A percentile compares a stretch with the other conserved stretches of the same genome.
phyloP scores from a whole-genome alignment of 1,140 invertebrate species.

The Protaetia brevitarsis region DNA sequence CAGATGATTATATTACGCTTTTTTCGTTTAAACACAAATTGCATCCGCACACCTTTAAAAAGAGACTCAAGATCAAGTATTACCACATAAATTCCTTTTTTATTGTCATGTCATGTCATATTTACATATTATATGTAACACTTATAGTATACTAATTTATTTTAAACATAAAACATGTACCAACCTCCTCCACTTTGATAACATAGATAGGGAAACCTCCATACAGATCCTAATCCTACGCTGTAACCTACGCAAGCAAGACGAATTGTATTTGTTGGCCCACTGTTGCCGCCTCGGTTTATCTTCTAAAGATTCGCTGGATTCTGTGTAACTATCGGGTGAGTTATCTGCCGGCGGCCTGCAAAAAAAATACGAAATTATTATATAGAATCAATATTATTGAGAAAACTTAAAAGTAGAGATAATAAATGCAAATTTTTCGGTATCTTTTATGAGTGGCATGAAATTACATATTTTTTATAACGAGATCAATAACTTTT shows the following conservation, averaged over 20 bases:
- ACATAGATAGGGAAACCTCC: slow-evolving; percentile 83
- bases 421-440: neutral
- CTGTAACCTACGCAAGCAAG: slow-evolving; percentile 86
- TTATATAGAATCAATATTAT: neutral
- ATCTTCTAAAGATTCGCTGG: slow-evolving; percentile 63
- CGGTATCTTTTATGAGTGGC: too few species aligned
- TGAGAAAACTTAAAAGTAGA: too few species aligned
- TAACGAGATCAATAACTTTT: neutral
- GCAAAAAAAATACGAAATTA: slow-evolving; percentile 19
- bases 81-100: neutral
- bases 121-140: neutral
- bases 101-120: too few species aligned
- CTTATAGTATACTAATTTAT: neutral
- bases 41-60: too few species aligned
- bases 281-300: slow-evolving; percentile 77
- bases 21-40: too few species aligned
- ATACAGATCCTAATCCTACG: slow-evolving; percentile 88
- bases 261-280: slow-evolving; percentile 89
- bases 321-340: slow-evolving; percentile 13
- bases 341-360: slow-evolving; percentile 24
- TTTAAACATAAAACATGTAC: slow-evolving; percentile 22
- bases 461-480: neutral
- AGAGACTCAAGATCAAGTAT: too few species aligned
- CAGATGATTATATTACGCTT: too few species aligned
- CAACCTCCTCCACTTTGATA: slow-evolving; percentile 82